Evolutionary conservation across 2,797 vertebrate genomes (phyloP).

Genomic region (Pyrrhura leucotis): DNA sequence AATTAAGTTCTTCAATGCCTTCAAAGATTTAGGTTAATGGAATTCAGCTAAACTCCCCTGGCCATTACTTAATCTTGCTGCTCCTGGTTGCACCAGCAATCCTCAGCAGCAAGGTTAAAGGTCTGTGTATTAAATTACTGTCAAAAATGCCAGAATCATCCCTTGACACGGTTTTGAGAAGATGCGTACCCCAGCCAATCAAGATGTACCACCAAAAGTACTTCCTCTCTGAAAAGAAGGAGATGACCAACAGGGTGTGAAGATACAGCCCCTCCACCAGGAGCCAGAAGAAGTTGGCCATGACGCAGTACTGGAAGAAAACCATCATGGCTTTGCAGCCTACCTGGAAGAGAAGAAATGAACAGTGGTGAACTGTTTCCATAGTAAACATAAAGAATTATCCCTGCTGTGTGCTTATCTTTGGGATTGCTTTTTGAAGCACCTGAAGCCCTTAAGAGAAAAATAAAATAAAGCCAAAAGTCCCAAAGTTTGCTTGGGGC

Average conservation of each 20-base stretch:
- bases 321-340: conserved; percentile 93
- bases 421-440: background rate
- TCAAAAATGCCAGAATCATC: background rate
- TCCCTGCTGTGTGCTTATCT: background rate
- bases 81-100: background rate
- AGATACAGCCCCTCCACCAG: conserved; percentile 96
- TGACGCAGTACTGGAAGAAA: conserved; percentile 96
- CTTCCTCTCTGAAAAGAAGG: conserved; percentile 97
- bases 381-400: background rate
- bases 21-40: background rate
- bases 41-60: background rate
- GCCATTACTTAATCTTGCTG: background rate
- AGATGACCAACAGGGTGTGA: conserved; percentile 90
- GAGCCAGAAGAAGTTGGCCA: conserved; percentile 99
- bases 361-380: background rate
- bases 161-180: background rate
- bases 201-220: conserved; percentile 99
- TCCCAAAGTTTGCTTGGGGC: background rate
- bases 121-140: background rate
- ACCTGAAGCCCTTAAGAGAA: background rate
- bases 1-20: background rate
- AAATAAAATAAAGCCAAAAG: background rate
- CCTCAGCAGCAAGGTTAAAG: background rate
- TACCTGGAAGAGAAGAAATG: conserved; percentile 77
- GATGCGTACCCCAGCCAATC: conserved; percentile 93